Evolutionary conservation across 2,888 invertebrate species (phyloP).

Genomic region (Amphipoea oculea): DNA sequence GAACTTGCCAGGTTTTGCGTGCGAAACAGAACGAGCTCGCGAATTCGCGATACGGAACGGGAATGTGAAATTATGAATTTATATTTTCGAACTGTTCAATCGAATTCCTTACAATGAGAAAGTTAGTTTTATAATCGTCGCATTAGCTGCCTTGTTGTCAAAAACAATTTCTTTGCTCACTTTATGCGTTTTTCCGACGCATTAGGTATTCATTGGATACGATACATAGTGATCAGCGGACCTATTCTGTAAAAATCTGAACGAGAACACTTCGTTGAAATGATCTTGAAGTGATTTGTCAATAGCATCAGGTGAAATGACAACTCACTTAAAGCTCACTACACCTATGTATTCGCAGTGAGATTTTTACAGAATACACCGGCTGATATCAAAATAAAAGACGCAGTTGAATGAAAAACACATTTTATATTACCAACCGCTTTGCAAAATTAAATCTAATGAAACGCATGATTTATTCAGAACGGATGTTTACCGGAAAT

Average conservation of each 20-base stretch:
- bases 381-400: conserved; percentile 3
- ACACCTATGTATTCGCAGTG: not conserved
- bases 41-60: conserved; percentile 63
- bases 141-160: conserved; percentile 31
- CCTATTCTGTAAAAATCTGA: not conserved
- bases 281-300: not conserved
- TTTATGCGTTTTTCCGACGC: conserved; percentile 14
- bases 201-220: conserved; percentile 23
- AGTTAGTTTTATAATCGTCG: conserved; percentile 56
- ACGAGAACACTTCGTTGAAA: not conserved
- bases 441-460: not conserved
- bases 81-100: conserved; percentile 62
- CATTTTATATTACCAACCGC: not conserved
- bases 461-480: not conserved
- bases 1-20: conserved; percentile 70
- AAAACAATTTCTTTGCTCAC: conserved; percentile 39
- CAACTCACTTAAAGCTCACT: not conserved
- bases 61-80: conserved; percentile 67
- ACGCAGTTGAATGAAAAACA: conserved; percentile 4
- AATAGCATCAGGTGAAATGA: not conserved
- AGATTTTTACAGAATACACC: not conserved
- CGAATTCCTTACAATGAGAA: conserved; percentile 60
- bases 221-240: not conserved
- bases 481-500: conserved; percentile 60
- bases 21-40: conserved; percentile 46